These are phyloP conservation scores for Phaetusa simplex DNA, from an alignment of 2,113 vertebrate species.

Conservation along the genomic window DNA sequence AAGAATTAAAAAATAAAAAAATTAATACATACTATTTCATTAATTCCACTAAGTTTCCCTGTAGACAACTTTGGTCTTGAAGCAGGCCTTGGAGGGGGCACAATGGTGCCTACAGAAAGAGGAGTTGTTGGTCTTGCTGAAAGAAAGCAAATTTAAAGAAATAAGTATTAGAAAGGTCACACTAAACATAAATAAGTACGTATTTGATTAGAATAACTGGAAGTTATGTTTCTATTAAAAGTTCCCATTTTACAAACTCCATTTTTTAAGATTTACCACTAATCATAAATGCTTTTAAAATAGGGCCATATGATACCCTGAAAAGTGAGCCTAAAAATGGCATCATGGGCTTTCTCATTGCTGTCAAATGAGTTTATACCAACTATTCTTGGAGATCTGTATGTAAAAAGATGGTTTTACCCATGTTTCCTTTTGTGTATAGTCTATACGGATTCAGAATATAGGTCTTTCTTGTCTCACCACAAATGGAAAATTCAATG, in stretches of 20 bases:
- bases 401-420: neutral
- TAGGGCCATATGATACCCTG: neutral
- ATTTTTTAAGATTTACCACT: neutral
- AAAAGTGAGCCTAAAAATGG: conserved; percentile 19
- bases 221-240: neutral
- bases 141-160: neutral
- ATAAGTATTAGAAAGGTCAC: neutral
- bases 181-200: neutral
- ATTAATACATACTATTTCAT: conserved; percentile 88
- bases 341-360: neutral
- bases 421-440: neutral
- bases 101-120: conserved; percentile 56
- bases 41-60: conserved; percentile 92
- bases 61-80: conserved; percentile 90
- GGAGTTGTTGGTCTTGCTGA: neutral
- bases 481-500: neutral
- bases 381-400: neutral
- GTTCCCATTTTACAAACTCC: neutral
- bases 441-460: neutral
- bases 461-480: neutral
- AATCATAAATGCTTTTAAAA: neutral
- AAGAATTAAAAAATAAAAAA: neutral
- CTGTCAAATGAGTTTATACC: neutral
- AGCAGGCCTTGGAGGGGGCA: conserved; percentile 89
- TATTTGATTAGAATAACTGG: neutral